Evolutionary conservation across 2,888 invertebrate species (phyloP).

Genomic region (Drosophila lutescens): DNA sequence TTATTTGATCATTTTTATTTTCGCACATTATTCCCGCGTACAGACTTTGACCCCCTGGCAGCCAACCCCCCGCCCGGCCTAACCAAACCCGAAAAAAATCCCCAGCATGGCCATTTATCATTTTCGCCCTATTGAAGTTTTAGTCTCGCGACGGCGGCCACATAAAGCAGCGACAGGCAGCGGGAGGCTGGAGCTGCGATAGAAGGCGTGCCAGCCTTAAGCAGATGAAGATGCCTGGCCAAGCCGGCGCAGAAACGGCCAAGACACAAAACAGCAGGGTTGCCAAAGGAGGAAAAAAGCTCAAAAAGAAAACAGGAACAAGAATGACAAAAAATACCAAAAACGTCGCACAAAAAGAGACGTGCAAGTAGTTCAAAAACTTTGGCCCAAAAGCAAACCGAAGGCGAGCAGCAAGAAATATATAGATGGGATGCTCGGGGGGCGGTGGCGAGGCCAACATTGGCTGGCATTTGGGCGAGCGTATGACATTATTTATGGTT

Average conservation of each 20-base stretch:
- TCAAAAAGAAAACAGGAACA: slow-evolving; percentile 24
- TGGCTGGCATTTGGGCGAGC: slow-evolving; percentile 77
- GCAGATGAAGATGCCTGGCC: slow-evolving; percentile 51
- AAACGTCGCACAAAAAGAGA: slow-evolving; percentile 68
- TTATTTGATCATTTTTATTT: slow-evolving; percentile 68
- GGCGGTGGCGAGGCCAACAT: slow-evolving; percentile 63
- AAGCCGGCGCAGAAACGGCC: slow-evolving; percentile 41
- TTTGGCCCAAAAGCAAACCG: slow-evolving; percentile 73
- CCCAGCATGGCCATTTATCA: slow-evolving; percentile 76
- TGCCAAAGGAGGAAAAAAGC: slow-evolving; percentile 55
- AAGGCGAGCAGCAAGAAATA: slow-evolving; percentile 50
- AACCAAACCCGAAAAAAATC: slow-evolving; percentile 44
- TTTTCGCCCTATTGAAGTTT: slow-evolving; percentile 80
- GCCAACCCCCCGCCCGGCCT: background rate
- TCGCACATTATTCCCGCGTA: slow-evolving; percentile 60
- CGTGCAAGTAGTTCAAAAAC: slow-evolving; percentile 79
- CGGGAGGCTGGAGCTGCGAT: slow-evolving; percentile 47
- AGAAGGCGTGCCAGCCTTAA: slow-evolving; percentile 57
- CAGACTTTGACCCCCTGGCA: background rate
- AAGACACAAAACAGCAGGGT: slow-evolving; percentile 77
- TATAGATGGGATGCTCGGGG: slow-evolving; percentile 24
- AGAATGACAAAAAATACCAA: slow-evolving; percentile 33
- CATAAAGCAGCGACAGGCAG: slow-evolving; percentile 71
- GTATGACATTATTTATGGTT: slow-evolving; percentile 82
- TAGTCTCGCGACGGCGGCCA: slow-evolving; percentile 68